Conservation (phyloP, 2,113 vertebrate species). For the Eulemur rufifrons region DNA sequence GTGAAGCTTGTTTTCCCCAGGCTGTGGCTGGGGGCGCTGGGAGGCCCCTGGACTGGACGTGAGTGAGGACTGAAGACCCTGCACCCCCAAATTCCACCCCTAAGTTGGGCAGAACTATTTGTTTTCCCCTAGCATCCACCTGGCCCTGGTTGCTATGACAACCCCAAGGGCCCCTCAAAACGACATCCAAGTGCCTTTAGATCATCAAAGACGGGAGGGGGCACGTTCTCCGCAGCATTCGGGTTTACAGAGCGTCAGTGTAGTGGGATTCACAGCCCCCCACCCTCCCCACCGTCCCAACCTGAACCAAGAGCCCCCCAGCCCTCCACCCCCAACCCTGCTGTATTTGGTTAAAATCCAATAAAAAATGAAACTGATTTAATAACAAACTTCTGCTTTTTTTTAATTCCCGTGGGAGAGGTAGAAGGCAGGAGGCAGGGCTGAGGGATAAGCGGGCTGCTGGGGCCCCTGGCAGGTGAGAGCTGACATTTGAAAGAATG, state of each 20-base stretch:
- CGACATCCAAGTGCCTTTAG: slow-evolving; percentile 75
- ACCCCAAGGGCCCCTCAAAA: not conserved
- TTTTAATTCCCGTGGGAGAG: not conserved
- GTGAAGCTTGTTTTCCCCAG: not conserved
- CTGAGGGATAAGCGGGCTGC: not conserved
- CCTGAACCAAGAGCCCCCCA: not conserved
- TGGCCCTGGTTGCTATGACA: slow-evolving; percentile 25
- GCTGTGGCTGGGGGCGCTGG: not conserved
- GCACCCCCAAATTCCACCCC: not conserved
- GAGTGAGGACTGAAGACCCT: not conserved
- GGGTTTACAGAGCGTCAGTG: not conserved
- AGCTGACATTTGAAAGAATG: too few relatives aligned
- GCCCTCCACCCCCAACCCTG: not conserved
- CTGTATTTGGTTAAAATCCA: slow-evolving; percentile 55
- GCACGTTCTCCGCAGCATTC: not conserved
- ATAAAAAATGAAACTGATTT: slow-evolving; percentile 63
- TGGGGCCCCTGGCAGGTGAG: not conserved
- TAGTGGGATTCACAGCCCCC: not conserved
- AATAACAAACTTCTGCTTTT: slow-evolving; percentile 28
- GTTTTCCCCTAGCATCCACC: not conserved
- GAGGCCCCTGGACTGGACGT: not conserved
- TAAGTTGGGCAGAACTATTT: not conserved
- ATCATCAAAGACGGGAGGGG: not conserved
- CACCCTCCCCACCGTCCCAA: accelerated
- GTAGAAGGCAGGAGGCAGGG: too few relatives aligned